Percentiles rank a stretch among this genome's conserved stretches.
These are phyloP conservation scores for Halictus rubicundus DNA, from an alignment of 1,140 invertebrate genomes.

Conservation along the genomic window DNA sequence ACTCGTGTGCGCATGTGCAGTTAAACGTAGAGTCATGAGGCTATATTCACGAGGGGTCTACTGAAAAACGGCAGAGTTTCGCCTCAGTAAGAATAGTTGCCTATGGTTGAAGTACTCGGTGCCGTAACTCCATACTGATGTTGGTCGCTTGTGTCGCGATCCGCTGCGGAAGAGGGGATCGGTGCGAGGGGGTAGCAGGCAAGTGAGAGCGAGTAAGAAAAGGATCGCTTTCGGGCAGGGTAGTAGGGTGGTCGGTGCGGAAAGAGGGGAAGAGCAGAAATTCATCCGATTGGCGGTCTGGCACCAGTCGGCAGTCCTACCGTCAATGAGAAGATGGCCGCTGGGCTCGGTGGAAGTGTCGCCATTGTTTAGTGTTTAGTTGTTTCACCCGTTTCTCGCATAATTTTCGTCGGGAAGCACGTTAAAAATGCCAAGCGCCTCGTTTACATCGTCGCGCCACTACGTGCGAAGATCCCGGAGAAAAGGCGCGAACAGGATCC, in stretches of 20 bases:
- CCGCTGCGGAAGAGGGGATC: constrained; percentile 62
- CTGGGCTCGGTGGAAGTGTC: constrained; percentile 77
- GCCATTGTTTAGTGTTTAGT: constrained; percentile 78
- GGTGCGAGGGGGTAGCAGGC: constrained; percentile 46
- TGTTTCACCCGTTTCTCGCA: constrained; percentile 54
- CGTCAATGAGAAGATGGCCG: constrained; percentile 78
- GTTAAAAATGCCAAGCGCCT: constrained; percentile 92
- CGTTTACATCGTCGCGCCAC: constrained; percentile 92
- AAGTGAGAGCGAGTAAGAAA: constrained; percentile 32
- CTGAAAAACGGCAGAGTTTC: no score
- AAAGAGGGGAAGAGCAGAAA: constrained; percentile 54
- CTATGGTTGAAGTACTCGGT: no score
- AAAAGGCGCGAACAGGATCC: constrained; percentile 92
- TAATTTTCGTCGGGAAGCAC: constrained; percentile 50
- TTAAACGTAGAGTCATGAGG: no score
- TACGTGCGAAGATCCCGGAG: constrained; percentile 91
- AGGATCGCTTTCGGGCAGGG: constrained; percentile 9
- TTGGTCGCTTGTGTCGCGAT: constrained; percentile 63
- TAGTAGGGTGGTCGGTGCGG: constrained; percentile 20
- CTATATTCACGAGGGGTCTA: no score
- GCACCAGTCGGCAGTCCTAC: constrained; percentile 67
- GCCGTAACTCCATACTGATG: constrained; percentile 71
- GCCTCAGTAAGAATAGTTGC: no score
- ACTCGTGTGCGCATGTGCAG: no score
- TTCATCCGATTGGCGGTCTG: constrained; percentile 68